Evolutionary conservation across 2,113 vertebrate genomes (phyloP).

Genomic region (Gambusia holbrooki): DNA sequence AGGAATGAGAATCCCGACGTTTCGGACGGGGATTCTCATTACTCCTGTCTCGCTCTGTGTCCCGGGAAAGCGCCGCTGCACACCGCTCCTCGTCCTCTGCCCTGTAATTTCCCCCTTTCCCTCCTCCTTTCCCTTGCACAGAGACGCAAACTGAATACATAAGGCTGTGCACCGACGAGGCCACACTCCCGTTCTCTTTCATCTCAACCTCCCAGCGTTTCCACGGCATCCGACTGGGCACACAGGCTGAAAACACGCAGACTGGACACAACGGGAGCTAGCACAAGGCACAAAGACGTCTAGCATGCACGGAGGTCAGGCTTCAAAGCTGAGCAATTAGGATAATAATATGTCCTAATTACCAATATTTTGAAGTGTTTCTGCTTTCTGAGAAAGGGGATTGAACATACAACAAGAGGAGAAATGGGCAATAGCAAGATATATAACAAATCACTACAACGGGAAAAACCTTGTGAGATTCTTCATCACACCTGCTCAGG

Average conservation of each 20-base stretch:
- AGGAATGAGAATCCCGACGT: conserved; percentile 40
- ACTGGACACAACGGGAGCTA: conserved; percentile 50
- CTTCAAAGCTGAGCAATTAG: conserved; percentile 16
- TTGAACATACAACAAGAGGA: not conserved
- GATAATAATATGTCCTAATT: conserved; percentile 7
- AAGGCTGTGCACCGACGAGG: conserved; percentile 35
- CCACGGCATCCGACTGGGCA: conserved; percentile 39
- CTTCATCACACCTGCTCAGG: no score
- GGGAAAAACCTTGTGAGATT: no score
- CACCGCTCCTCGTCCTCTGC: conserved; percentile 47
- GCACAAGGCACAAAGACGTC: not conserved
- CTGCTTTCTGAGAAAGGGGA: not conserved
- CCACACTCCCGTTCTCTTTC: conserved; percentile 29
- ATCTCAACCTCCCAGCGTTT: conserved; percentile 35
- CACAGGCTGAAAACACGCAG: conserved; percentile 37
- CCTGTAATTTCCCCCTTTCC: conserved; percentile 50
- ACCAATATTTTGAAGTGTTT: not conserved
- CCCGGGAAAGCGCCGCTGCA: conserved; percentile 52
- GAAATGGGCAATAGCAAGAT: no score
- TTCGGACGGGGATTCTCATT: conserved; percentile 75
- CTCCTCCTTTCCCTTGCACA: conserved; percentile 35
- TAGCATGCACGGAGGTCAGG: not conserved
- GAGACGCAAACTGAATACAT: conserved; percentile 69
- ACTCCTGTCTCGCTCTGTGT: conserved; percentile 63
- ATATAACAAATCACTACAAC: no score